Evolutionary conservation across 1,140 invertebrate genomes (phyloP).

Genomic region (Eumeta japonica): DNA sequence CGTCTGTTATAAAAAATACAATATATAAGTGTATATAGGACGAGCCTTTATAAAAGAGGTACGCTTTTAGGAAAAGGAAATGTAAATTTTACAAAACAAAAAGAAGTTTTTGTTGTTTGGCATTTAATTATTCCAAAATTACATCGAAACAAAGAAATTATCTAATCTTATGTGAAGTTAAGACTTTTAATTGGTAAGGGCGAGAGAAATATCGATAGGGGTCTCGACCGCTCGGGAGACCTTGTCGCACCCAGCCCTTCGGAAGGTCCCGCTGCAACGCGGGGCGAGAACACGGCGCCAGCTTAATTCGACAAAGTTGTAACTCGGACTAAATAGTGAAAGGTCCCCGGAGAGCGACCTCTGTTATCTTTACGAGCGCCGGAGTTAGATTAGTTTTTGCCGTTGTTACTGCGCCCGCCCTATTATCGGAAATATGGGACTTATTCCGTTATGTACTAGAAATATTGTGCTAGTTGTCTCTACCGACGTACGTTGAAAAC

Average conservation of each 20-base stretch:
- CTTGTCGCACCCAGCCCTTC: constrained; percentile 12
- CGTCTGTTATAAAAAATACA: too few species aligned
- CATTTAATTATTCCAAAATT: too few species aligned
- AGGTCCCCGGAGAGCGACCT: constrained; percentile 25
- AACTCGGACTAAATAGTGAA: constrained; percentile 38
- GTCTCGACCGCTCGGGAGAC: constrained; percentile 12
- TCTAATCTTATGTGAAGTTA: constrained; percentile 5
- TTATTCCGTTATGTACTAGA: too few species aligned
- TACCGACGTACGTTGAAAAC: too few species aligned
- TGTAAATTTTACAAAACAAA: too few species aligned
- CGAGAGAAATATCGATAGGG: constrained; percentile 3
- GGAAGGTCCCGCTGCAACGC: constrained; percentile 23
- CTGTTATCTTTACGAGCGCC: constrained; percentile 41
- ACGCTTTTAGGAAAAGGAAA: too few species aligned
- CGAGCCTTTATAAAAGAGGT: too few species aligned
- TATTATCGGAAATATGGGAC: constrained; percentile 37
- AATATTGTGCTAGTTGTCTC: too few species aligned
- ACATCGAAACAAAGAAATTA: too few species aligned
- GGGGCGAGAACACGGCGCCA: too few species aligned
- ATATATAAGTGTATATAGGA: too few species aligned
- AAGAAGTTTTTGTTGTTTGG: too few species aligned
- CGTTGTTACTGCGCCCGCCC: constrained; percentile 16
- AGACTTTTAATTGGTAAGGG: constrained; percentile 22
- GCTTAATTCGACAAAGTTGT: constrained; percentile 35
- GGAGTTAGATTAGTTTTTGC: constrained; percentile 48